A percentile compares a stretch with the other conserved stretches of the same genome.
These are phyloP conservation scores for Dyspetes luteomarginatus DNA, from an alignment of 2,888 invertebrate species.

Conservation along the genomic window DNA sequence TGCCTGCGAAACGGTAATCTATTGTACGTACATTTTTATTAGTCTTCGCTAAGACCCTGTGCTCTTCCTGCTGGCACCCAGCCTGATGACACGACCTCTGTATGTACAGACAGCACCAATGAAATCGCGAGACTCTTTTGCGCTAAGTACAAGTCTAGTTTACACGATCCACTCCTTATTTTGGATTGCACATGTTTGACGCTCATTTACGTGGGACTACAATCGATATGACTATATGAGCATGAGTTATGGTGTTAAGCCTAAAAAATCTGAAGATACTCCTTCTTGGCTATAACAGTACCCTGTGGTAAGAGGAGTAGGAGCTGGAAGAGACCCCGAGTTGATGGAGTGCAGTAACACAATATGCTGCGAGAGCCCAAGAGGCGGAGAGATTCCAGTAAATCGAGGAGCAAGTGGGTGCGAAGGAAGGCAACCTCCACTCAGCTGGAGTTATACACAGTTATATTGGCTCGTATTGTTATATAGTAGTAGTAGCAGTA, in stretches of 20 bases:
- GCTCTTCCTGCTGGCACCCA: slow-evolving; percentile 39
- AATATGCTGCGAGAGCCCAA: slow-evolving; percentile 32
- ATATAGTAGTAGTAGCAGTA: not conserved
- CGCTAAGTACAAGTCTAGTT: not conserved
- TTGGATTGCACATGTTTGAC: not conserved
- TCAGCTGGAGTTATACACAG: slow-evolving; percentile 29
- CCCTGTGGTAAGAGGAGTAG: slow-evolving; percentile 10
- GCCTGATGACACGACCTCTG: not conserved
- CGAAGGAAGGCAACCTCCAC: slow-evolving; percentile 68
- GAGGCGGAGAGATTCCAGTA: slow-evolving; percentile 53
- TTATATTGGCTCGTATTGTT: slow-evolving; percentile 18
- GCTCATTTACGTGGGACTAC: slow-evolving; percentile 3
- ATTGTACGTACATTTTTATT: slow-evolving; percentile 73
- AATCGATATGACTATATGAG: slow-evolving; percentile 2
- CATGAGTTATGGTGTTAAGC: slow-evolving; percentile 9
- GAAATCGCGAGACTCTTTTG: not conserved
- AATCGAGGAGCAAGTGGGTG: slow-evolving; percentile 75
- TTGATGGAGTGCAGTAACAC: slow-evolving; percentile 19
- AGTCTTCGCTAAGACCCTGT: slow-evolving; percentile 63
- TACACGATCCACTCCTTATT: not conserved
- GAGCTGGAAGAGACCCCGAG: not conserved
- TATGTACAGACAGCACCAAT: not conserved
- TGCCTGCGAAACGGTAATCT: slow-evolving; percentile 73
- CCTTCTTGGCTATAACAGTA: slow-evolving; percentile 5
- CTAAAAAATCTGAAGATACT: slow-evolving; percentile 37